Percentiles rank a stretch among this genome's conserved stretches.
These are phyloP conservation scores for Bufo gargarizans DNA, from an alignment of 2,113 vertebrate species.

Conservation along the genomic window DNA sequence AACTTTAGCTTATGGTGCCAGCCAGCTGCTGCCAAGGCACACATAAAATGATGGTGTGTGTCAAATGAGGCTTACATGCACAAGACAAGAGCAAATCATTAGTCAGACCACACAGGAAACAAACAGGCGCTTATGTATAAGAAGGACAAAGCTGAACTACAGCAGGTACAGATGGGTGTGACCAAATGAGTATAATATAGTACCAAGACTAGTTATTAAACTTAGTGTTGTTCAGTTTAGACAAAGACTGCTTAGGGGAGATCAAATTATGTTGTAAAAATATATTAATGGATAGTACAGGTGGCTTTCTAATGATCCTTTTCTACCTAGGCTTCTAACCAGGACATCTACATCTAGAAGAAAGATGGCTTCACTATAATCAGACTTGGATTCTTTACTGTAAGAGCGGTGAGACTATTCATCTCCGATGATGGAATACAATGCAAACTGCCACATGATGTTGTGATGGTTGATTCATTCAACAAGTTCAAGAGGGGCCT, in stretches of 20 bases:
- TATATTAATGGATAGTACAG: not conserved
- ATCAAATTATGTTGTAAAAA: not conserved
- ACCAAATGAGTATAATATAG: not conserved
- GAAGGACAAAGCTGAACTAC: not conserved
- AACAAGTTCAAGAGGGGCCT: too few relatives aligned
- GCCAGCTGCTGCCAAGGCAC: too few relatives aligned
- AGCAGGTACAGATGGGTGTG: not conserved
- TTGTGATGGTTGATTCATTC: too few relatives aligned
- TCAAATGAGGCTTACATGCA: too few relatives aligned
- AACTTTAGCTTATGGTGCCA: too few relatives aligned
- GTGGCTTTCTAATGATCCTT: not conserved
- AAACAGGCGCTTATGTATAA: too few relatives aligned
- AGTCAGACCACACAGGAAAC: too few relatives aligned
- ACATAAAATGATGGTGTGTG: too few relatives aligned
- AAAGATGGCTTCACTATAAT: not conserved
- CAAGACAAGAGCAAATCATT: too few relatives aligned
- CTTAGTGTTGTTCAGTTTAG: not conserved
- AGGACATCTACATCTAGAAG: not conserved
- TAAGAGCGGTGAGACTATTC: not conserved
- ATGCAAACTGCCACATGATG: too few relatives aligned
- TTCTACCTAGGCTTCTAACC: not conserved
- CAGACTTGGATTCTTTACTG: not conserved
- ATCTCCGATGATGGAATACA: too few relatives aligned
- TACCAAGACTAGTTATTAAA: not conserved
- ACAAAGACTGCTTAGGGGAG: not conserved